These are phyloP conservation scores for Lutraria lutraria DNA, from an alignment of 2,888 invertebrate species.

Conservation along the genomic window DNA sequence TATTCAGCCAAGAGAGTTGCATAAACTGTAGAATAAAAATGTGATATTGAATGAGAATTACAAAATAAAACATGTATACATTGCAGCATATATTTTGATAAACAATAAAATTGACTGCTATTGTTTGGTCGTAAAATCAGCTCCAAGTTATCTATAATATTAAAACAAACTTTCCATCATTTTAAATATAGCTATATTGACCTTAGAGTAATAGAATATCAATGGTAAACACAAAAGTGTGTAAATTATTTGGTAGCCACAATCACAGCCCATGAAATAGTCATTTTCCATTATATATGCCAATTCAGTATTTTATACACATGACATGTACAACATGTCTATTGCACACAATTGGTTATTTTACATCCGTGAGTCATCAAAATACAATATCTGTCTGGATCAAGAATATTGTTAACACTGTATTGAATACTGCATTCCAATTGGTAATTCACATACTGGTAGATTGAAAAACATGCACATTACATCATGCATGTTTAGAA, in stretches of 20 bases:
- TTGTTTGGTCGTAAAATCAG: too few species aligned
- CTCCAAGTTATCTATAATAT: too few species aligned
- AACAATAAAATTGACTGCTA: too few species aligned
- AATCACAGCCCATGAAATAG: too few species aligned
- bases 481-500: not conserved
- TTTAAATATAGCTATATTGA: too few species aligned
- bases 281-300: too few species aligned
- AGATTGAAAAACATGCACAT: slow-evolving; percentile 7
- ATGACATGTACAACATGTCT: not conserved
- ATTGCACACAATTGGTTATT: slow-evolving; percentile 1
- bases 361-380: not conserved
- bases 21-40: not conserved
- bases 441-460: not conserved
- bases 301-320: too few species aligned
- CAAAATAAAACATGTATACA: not conserved
- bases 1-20: not conserved
- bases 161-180: too few species aligned
- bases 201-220: too few species aligned
- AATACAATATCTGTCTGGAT: not conserved
- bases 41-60: not conserved
- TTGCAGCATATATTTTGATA: not conserved
- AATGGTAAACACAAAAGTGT: too few species aligned
- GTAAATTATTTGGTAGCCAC: too few species aligned
- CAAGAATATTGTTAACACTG: not conserved
- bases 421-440: not conserved